Evolutionary conservation across 2,888 invertebrate species (phyloP).

Genomic region (Erebia aethiops): DNA sequence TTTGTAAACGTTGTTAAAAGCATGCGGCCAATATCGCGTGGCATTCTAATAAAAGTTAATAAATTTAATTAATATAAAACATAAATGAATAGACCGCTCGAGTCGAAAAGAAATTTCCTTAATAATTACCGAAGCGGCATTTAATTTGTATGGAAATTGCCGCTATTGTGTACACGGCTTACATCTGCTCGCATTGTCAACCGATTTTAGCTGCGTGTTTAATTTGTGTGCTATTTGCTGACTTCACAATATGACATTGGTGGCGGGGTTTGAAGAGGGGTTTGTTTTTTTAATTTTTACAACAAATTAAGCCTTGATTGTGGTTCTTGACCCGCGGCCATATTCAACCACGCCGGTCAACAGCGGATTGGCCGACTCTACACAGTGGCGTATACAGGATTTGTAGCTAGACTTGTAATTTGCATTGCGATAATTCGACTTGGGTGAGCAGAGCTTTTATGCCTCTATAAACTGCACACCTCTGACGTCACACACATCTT

Average conservation of each 20-base stretch:
- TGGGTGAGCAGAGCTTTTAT: too few species aligned
- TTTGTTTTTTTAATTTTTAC: not conserved
- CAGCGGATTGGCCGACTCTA: too few species aligned
- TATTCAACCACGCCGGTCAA: too few species aligned
- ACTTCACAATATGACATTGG: not conserved
- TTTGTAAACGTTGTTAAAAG: too few species aligned
- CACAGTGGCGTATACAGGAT: too few species aligned
- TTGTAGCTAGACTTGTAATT: too few species aligned
- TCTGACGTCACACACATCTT: too few species aligned
- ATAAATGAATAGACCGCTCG: not conserved
- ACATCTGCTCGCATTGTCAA: slow-evolving; percentile 42
- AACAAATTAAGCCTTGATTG: too few species aligned
- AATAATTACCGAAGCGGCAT: slow-evolving; percentile 39
- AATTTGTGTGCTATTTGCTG: slow-evolving; percentile 8
- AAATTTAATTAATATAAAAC: slow-evolving; percentile 9
- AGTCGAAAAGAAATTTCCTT: slow-evolving; percentile 43
- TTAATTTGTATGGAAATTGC: slow-evolving; percentile 47
- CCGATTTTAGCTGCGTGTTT: not conserved
- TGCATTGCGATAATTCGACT: too few species aligned
- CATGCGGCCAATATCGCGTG: not conserved
- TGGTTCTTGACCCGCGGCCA: too few species aligned
- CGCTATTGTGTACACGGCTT: slow-evolving; percentile 37
- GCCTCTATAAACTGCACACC: too few species aligned
- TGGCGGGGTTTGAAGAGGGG: not conserved
- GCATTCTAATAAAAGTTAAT: not conserved